phyloP scores from a whole-genome alignment of 2,797 vertebrate genomes.

The Enteromius radiatus region DNA sequence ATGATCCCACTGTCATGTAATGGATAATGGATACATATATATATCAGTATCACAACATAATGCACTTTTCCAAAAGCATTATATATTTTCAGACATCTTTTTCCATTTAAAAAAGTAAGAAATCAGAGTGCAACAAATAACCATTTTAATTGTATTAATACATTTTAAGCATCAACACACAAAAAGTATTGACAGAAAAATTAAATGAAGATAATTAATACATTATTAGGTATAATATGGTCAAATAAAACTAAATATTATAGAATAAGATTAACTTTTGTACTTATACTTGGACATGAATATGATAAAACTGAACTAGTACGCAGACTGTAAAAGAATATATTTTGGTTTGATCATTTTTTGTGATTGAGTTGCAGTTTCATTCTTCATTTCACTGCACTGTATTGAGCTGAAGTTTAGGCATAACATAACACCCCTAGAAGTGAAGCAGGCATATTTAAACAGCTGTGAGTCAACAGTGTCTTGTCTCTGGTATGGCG shows the following conservation, averaged over 20 bases:
- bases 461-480: conserved; percentile 72
- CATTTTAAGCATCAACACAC: not conserved
- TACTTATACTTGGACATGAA: not conserved
- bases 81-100: not conserved
- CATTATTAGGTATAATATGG: not conserved
- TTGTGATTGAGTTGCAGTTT: not conserved
- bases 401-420: conserved; percentile 59
- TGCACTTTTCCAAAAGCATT: not conserved
- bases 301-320: not conserved
- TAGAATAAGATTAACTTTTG: not conserved
- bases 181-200: not conserved
- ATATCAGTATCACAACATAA: conserved; percentile 22
- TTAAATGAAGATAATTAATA: not conserved
- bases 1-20: conserved; percentile 30
- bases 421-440: conserved; percentile 55
- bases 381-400: not conserved
- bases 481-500: conserved; percentile 52
- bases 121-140: not conserved
- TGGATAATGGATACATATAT: not conserved
- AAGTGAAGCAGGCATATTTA: conserved; percentile 66
- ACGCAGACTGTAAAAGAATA: not conserved
- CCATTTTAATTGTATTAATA: not conserved
- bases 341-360: not conserved
- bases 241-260: not conserved
- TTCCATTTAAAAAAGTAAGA: not conserved